Evolutionary conservation across 2,888 invertebrate genomes (phyloP), one percentile per base, ranked within the genome.

Genomic region (Mamestra brassicae): DNA sequence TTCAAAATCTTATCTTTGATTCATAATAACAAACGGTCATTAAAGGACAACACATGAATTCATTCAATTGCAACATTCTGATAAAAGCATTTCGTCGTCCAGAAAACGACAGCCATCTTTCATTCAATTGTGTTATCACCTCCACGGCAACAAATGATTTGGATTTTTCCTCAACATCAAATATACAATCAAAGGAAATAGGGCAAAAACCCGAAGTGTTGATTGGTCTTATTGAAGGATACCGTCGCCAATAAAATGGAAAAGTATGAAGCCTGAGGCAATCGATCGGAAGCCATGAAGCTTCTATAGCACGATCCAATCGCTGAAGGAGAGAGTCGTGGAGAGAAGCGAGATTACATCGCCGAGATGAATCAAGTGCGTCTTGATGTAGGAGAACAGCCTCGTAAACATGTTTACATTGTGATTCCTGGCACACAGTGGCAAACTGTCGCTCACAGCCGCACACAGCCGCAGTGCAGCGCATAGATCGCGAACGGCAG

Each of bases 361-460:
- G 76, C 58, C 63, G 78, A 83, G 84, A 88, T 88, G 85, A 87
- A 88, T 87, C 85, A 84, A 89, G 77, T 83, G 82, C 54, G 76
- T 67, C 75, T 78, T 82, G 82, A 85, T 83, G 84, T 88, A 85
- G 75, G 86, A 85, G 87, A 88, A 87, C 83, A 80, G 66, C 85
- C 69, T 84, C 82, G 91, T 91, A 90, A 90, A 90, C 89, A 89
- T 91, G 90, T 90, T 91, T 88, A 88, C 87, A 76, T 58, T 70
- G 80, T 66, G 72, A 17, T 36, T 7, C 57, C 7, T 8, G 36
- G 58, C 58, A 36, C 58, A 17, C 15, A 11, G 57, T 34, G 6
- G 57, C 57, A 34, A 36, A 13, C 26, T 10, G 55, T 6, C 5
- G 5, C n/a, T 11, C 42, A 42, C 4, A 36, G 58, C 6, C 42